Evolutionary conservation across 1,140 invertebrate species (phyloP).

Genomic region (Lordiphosa clarofinis): DNA sequence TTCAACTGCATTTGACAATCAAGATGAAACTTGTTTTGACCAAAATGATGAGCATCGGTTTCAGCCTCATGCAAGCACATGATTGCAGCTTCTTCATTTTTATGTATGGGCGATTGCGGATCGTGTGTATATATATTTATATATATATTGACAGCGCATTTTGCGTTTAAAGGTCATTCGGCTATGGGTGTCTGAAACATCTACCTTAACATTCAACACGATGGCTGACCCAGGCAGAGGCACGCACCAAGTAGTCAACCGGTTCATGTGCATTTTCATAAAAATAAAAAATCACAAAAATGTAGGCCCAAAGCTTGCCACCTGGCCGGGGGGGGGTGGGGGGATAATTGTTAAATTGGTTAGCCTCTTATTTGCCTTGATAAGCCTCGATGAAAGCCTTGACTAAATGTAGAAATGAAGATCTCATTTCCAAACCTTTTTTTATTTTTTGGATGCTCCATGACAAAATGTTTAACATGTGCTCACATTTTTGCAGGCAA

Average conservation of each 20-base stretch:
- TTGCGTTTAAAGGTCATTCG: constrained; percentile 75
- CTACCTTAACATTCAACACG: constrained; percentile 76
- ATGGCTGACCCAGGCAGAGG: constrained; percentile 38
- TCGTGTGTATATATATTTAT: not conserved
- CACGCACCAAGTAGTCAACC: constrained; percentile 48
- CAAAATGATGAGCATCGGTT: not conserved
- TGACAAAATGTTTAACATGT: constrained; percentile 73
- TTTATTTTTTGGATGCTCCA: constrained; percentile 56
- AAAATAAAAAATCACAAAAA: not conserved
- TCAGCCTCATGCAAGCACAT: not conserved
- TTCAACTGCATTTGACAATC: constrained; percentile 47
- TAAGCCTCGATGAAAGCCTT: constrained; percentile 58
- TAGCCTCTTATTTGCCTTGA: constrained; percentile 55
- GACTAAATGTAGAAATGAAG: constrained; percentile 53
- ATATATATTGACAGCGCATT: constrained; percentile 42
- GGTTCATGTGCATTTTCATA: constrained; percentile 48
- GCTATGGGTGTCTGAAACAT: constrained; percentile 48
- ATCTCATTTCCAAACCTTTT: constrained; percentile 49
- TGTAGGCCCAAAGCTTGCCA: constrained; percentile 13
- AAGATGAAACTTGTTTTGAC: constrained; percentile 43
- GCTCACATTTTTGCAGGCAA: not conserved
- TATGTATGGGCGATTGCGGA: constrained; percentile 7
- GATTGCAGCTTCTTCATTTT: constrained; percentile 13
- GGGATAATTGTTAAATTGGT: constrained; percentile 32
- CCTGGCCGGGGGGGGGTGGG: constrained; percentile 1